phyloP scores from a whole-genome alignment of 2,797 vertebrate genomes.

The Muscicapa comitata region DNA sequence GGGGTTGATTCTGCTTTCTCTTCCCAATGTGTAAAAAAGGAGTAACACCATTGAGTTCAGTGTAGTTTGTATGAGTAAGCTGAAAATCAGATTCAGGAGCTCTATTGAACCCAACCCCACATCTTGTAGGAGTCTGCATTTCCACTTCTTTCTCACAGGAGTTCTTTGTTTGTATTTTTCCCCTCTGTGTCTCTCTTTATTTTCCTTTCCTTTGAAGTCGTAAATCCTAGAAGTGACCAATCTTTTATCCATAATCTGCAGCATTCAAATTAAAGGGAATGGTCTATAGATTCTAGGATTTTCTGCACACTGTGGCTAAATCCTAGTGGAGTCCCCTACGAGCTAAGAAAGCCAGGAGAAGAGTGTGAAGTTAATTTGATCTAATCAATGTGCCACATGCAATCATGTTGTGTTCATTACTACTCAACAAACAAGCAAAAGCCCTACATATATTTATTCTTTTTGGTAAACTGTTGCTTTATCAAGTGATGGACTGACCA shows the following conservation, averaged over 20 bases:
- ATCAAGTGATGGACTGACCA: not conserved
- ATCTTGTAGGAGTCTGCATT: not conserved
- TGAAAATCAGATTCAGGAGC: not conserved
- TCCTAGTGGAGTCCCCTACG: conserved; percentile 73
- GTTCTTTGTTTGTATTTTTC: conserved; percentile 74
- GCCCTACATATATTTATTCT: not conserved
- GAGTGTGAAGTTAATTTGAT: conserved; percentile 75
- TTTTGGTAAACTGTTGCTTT: not conserved
- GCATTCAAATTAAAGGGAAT: conserved; percentile 80
- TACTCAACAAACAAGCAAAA: conserved; percentile 62
- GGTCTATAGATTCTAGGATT: conserved; percentile 82
- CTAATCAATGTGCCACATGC: conserved; percentile 73
- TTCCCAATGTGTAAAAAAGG: not conserved
- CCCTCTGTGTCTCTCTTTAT: conserved; percentile 69
- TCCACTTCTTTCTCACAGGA: conserved; percentile 43
- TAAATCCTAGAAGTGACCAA: conserved; percentile 81
- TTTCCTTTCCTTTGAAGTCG: conserved; percentile 76
- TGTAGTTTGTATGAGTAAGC: not conserved
- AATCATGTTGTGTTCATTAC: conserved; percentile 47
- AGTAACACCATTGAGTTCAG: not conserved
- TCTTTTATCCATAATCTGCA: conserved; percentile 82
- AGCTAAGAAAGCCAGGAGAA: conserved; percentile 67
- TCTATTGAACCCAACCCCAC: not conserved
- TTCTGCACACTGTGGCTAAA: conserved; percentile 76
- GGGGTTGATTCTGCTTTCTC: not conserved